phyloP scores from a whole-genome alignment of 2,888 invertebrate genomes.

The Pseudeuparius sepicola region DNA sequence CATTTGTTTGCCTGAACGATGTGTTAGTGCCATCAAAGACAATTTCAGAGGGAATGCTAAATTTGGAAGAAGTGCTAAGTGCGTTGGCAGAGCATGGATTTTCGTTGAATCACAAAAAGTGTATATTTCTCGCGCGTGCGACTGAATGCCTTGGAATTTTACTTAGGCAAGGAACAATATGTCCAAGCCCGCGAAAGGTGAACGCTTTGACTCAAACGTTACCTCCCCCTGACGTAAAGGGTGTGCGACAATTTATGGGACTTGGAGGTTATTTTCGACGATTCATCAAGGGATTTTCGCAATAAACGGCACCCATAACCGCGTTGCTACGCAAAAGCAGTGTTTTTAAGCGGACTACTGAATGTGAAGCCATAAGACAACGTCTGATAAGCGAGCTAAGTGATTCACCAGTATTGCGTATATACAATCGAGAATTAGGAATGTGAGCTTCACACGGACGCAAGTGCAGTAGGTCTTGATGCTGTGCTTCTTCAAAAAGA shows the following conservation, averaged over 20 bases:
- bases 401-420: constrained; percentile 16
- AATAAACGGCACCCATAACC: constrained; percentile 18
- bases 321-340: constrained; percentile 18
- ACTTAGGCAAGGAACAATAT: constrained; percentile 16
- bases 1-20: constrained; percentile 21
- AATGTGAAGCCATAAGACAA: constrained; percentile 16
- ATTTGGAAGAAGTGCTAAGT: constrained; percentile 18
- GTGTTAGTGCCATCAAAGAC: constrained; percentile 18
- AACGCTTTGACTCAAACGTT: constrained; percentile 17
- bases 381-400: constrained; percentile 18
- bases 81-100: constrained; percentile 19
- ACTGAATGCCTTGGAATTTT: constrained; percentile 23
- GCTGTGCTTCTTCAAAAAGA: constrained; percentile 17
- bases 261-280: constrained; percentile 18
- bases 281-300: constrained; percentile 18
- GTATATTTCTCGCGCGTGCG: constrained; percentile 18
- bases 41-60: constrained; percentile 19
- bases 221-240: constrained; percentile 19
- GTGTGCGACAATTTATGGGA: constrained; percentile 21
- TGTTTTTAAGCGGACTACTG: constrained; percentile 17
- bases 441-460: constrained; percentile 19
- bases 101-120: constrained; percentile 20
- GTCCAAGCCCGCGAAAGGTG: constrained; percentile 20
- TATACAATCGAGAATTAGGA: constrained; percentile 17
- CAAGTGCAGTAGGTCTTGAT: constrained; percentile 16